A percentile compares a stretch with the other conserved stretches of the same genome.
Conservation (phyloP, 2,888 invertebrate genomes). For the Caenorhabditis macrosperma region DNA sequence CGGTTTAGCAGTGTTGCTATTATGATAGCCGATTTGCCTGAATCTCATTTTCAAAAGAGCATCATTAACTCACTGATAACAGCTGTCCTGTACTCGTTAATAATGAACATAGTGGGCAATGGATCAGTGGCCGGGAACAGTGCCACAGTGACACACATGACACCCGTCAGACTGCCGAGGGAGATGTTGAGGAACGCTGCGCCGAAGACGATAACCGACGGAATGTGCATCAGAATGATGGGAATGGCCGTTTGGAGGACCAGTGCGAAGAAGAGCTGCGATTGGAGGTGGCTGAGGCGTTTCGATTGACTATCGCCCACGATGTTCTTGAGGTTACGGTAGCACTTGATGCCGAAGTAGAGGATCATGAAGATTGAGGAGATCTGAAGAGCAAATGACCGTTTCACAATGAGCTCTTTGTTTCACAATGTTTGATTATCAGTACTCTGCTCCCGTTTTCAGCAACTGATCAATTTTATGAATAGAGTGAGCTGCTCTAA, state of each 20-base stretch:
- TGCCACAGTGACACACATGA: no score
- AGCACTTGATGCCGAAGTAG: constrained; percentile 8
- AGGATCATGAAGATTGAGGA: constrained; percentile 5
- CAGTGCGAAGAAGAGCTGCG: constrained; percentile 29
- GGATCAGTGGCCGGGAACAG: not conserved
- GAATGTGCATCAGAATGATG: constrained; percentile 1
- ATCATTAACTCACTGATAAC: no score
- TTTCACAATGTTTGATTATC: no score
- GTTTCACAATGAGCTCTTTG: no score
- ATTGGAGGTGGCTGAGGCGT: not conserved
- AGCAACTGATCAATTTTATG: no score
- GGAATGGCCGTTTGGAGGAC: constrained; percentile 19
- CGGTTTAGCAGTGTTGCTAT: no score
- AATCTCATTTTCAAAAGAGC: no score
- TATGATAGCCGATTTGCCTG: no score
- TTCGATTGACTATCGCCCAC: no score
- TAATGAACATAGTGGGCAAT: not conserved
- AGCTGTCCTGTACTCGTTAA: constrained; percentile 8
- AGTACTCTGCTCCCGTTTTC: no score
- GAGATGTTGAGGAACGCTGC: not conserved
- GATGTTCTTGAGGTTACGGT: not conserved
- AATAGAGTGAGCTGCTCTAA: no score
- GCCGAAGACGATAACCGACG: not conserved
- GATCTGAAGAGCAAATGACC: not conserved
- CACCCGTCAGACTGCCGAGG: not conserved